phyloP scores from a whole-genome alignment of 2,888 invertebrate species.

The Dynastes hyllus region DNA sequence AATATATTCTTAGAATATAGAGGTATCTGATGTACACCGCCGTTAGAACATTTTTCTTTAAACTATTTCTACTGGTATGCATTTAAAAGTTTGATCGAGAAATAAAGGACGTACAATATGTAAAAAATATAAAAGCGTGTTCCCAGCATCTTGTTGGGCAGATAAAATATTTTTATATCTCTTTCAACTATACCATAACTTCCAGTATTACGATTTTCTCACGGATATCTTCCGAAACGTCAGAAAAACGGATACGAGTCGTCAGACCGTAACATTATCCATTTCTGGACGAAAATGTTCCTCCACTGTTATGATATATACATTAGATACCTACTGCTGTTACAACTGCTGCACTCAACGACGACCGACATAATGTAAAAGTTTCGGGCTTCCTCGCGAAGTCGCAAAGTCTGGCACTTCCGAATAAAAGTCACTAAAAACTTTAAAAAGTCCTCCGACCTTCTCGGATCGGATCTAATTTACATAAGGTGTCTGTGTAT shows the following conservation, averaged over 20 bases:
- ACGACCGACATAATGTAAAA: conserved; percentile 27
- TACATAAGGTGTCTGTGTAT: conserved; percentile 21
- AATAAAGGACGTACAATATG: no score
- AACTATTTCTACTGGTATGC: no score
- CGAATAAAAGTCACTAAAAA: conserved; percentile 30
- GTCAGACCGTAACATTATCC: conserved; percentile 20
- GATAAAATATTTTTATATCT: no score
- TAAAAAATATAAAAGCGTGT: not conserved
- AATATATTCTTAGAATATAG: no score
- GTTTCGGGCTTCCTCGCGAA: not conserved
- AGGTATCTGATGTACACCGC: no score
- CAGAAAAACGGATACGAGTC: conserved; percentile 27
- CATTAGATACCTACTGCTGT: not conserved
- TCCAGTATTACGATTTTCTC: not conserved
- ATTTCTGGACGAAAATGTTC: conserved; percentile 39
- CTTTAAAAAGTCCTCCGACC: conserved; percentile 20
- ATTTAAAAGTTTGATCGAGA: no score
- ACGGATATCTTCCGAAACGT: not conserved
- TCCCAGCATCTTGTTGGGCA: not conserved
- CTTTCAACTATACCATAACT: no score
- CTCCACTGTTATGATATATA: conserved; percentile 27
- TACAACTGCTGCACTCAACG: not conserved
- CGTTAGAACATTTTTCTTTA: no score
- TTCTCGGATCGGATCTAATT: conserved; percentile 26
- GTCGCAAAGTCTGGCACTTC: not conserved